phyloP scores from a whole-genome alignment of 1,140 invertebrate species.

The Micrasema minimum region DNA sequence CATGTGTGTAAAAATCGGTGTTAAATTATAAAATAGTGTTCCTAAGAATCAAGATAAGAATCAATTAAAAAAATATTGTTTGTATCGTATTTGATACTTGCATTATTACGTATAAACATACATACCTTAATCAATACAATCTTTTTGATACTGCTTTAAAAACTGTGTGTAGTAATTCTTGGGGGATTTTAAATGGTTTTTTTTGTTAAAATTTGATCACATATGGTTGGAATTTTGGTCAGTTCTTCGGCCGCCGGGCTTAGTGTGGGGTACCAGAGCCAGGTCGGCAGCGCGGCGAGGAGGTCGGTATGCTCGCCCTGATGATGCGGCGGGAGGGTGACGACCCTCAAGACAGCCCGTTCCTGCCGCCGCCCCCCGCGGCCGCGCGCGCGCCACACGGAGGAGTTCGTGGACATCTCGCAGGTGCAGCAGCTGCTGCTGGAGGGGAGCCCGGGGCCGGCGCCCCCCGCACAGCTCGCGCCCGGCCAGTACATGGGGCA shows the following conservation, averaged over 20 bases:
- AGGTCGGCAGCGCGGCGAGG: neutral
- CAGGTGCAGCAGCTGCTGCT: constrained; percentile 71
- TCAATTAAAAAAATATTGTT: constrained; percentile 22
- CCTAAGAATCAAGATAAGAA: constrained; percentile 8
- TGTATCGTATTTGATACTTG: constrained; percentile 20
- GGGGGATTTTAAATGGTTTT: no score
- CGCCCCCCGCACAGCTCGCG: constrained; percentile 48
- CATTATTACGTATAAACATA: neutral
- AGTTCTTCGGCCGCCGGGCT: neutral
- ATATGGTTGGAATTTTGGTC: no score
- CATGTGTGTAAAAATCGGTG: constrained; percentile 8
- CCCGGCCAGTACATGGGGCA: constrained; percentile 55
- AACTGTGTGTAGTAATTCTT: no score
- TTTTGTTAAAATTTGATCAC: no score
- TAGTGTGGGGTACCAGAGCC: neutral
- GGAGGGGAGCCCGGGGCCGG: constrained; percentile 63
- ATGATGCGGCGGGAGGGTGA: constrained; percentile 52
- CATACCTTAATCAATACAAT: no score
- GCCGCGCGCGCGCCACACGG: constrained; percentile 52
- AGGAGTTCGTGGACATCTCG: constrained; percentile 72
- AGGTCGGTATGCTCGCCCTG: constrained; percentile 50
- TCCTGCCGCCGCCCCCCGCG: constrained; percentile 36
- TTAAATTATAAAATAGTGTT: constrained; percentile 7
- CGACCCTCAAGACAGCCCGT: constrained; percentile 45
- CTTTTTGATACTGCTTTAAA: no score